Percentiles rank a stretch among this genome's conserved stretches.
phyloP scores from a whole-genome alignment of 2,113 vertebrate species.

The Megaceryle maxima region DNA sequence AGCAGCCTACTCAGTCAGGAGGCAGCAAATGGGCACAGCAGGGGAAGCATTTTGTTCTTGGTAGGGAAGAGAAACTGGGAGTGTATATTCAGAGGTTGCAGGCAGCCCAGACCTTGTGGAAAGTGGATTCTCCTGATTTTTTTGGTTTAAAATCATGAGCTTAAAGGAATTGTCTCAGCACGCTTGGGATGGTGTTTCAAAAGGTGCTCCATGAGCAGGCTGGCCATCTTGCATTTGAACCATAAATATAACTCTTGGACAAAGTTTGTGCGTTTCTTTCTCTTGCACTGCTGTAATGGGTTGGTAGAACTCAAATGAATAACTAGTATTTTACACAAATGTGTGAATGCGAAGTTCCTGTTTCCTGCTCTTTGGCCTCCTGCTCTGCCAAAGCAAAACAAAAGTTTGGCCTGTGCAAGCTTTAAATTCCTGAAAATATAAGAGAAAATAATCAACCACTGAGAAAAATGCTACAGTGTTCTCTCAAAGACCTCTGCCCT shows the following conservation, averaged over 20 bases:
- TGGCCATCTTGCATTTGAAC: background rate
- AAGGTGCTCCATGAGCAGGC: background rate
- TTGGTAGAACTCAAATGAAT: background rate
- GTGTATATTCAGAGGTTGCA: background rate
- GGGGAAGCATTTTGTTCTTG: constrained; percentile 50
- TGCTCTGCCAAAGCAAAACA: constrained; percentile 28
- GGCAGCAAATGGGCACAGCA: constrained; percentile 55
- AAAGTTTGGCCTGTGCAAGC: constrained; percentile 9
- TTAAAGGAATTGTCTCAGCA: background rate
- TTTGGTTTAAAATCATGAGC: background rate
- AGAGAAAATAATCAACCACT: constrained; percentile 36
- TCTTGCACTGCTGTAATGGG: background rate
- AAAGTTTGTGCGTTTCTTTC: background rate
- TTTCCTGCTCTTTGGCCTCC: constrained; percentile 7
- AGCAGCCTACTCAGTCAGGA: constrained; percentile 9
- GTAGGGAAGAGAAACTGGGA: constrained; percentile 10
- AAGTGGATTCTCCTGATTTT: background rate
- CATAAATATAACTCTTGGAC: background rate
- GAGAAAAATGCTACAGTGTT: background rate
- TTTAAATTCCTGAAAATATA: constrained; percentile 50
- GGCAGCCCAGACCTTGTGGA: background rate
- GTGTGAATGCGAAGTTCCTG: background rate
- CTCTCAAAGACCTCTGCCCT: background rate
- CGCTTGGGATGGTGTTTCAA: background rate
- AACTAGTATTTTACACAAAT: background rate